Base-by-base conservation (phyloP, 2,888 invertebrate genomes). In the Aquatica leii region DNA sequence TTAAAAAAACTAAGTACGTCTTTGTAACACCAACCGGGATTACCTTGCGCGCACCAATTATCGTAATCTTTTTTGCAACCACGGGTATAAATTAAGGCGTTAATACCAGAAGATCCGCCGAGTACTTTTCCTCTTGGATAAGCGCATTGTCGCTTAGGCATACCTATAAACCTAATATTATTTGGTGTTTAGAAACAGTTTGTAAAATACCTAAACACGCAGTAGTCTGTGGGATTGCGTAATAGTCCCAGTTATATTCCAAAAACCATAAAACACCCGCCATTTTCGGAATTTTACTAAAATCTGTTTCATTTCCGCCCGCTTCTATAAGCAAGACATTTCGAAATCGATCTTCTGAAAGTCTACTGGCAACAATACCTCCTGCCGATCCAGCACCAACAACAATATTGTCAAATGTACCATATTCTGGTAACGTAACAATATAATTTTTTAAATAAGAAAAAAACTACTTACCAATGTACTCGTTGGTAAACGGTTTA, bases 81-180 rank as follows among this genome's bases (percentile, higher is more conserved):
- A 65, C 92, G 82, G 0, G 90, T 90, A 73, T 91, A 92, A 73
- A 91, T 88, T 93, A 95, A 93, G 72, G 89, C 90, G 77, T 94
- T 94, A 8, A 93, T 82, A 0, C 91, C 88, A 67, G 91, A 91
- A 8, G 89, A 89, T 1, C 95, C 95, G 5, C 95, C 95, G 76
- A 95, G 85, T 0, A 91, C 91, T 78, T 91, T 93, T 1, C 94
- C 94, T 62, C 73, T 41, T 68, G 71, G 67, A 8, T 77, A 58
- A 5, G 69, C 59, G 59, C 80, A 79, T 62, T 68, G 68, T 48
- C 75, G 66, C 21, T 76, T n/a, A n/a, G n/a, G n/a, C n/a, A n/a
- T n/a, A n/a, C n/a, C n/a, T n/a, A n/a, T n/a, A n/a, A n/a, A n/a
- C n/a, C n/a, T n/a, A n/a, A n/a, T n/a, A n/a, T n/a, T n/a, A n/a